Conservation (phyloP, 2,888 invertebrate genomes). For the Ophraella communa region DNA sequence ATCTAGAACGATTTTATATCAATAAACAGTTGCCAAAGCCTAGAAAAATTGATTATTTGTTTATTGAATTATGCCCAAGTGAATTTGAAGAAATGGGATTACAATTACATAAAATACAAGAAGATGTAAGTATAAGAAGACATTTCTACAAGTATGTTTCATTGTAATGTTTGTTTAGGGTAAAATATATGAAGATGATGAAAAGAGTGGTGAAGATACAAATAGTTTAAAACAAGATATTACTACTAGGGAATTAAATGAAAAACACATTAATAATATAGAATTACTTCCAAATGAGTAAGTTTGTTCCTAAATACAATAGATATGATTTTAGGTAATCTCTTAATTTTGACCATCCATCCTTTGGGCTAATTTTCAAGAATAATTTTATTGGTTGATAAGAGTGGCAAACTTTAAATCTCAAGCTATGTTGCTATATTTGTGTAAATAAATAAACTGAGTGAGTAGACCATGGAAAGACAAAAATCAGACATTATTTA, state of each 20-base stretch:
- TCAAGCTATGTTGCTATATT: no score
- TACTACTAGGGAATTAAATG: not conserved
- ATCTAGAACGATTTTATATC: slow-evolving; percentile 25
- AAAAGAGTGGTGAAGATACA: not conserved
- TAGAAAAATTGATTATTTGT: slow-evolving; percentile 22
- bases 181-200: not conserved
- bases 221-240: not conserved
- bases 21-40: slow-evolving; percentile 21
- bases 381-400: no score
- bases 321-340: no score
- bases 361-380: no score
- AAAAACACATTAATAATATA: not conserved
- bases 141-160: no score
- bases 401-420: no score
- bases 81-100: slow-evolving; percentile 19
- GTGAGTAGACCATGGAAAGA: no score
- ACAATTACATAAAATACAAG: slow-evolving; percentile 11
- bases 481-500: no score
- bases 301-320: no score
- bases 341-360: no score
- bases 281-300: not conserved
- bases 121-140: slow-evolving; percentile 28
- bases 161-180: no score
- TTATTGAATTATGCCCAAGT: slow-evolving; percentile 20
- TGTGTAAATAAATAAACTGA: no score